A percentile compares a stretch with the other conserved stretches of the same genome.
phyloP scores from a whole-genome alignment of 2,113 vertebrate genomes.

The Urocynchramus pylzowi region DNA sequence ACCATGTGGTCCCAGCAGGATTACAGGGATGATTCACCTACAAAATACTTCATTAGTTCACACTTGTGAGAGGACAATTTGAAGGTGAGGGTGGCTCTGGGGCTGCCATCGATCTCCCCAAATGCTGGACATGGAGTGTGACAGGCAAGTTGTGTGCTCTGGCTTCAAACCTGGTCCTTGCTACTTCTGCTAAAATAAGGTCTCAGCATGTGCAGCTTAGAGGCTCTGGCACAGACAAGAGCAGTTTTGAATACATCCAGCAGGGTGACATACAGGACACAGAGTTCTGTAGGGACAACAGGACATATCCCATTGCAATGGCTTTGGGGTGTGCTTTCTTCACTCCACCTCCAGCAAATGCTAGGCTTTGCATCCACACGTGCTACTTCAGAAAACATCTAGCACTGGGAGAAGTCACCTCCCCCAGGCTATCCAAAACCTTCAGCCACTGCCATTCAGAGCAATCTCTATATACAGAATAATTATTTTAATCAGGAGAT shows the following conservation, averaged over 20 bases:
- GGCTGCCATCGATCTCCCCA: not conserved
- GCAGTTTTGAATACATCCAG: not conserved
- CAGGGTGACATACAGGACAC: not conserved
- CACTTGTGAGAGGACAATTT: not conserved
- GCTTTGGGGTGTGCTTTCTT: not conserved
- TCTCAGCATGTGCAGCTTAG: not conserved
- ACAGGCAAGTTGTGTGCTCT: not conserved
- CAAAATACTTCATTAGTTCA: not conserved
- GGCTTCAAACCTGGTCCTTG: not conserved
- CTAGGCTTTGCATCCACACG: not conserved
- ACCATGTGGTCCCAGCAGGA: not conserved
- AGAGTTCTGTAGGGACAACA: not conserved
- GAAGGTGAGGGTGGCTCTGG: not conserved
- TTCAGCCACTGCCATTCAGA: constrained; percentile 20
- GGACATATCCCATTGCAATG: not conserved
- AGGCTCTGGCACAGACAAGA: not conserved
- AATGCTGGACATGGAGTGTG: not conserved
- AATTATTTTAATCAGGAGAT: constrained; percentile 45
- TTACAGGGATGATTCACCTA: not conserved
- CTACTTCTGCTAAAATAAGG: not conserved
- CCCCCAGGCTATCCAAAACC: not conserved
- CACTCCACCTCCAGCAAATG: not conserved
- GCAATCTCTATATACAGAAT: not conserved
- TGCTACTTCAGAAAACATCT: not conserved
- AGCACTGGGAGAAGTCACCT: not conserved